Conservation (phyloP, 2,888 invertebrate species). For the Phalera bucephala region DNA sequence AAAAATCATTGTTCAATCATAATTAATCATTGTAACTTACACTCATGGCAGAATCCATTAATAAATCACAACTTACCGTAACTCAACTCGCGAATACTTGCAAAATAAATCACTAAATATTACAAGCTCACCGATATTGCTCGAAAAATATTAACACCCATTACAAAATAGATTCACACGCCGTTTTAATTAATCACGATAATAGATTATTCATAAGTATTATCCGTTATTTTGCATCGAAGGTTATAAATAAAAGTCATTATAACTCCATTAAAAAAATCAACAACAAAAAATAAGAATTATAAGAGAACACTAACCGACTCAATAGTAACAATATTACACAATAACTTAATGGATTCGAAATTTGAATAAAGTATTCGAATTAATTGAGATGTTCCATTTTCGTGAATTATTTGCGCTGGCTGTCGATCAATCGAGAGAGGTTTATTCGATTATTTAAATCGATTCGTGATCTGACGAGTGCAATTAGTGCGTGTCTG, state of each 20-base stretch:
- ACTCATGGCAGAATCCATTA: neutral
- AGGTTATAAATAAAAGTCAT: constrained; percentile 13
- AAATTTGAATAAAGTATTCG: constrained; percentile 10
- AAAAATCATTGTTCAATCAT: too few relatives aligned
- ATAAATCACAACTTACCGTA: neutral
- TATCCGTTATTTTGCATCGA: constrained; percentile 7
- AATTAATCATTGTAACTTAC: too few relatives aligned
- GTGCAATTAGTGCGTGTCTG: constrained; percentile 52
- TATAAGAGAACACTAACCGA: neutral
- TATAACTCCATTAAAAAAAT: constrained; percentile 9
- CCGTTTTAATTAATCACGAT: constrained; percentile 23
- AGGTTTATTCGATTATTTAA: constrained; percentile 27
- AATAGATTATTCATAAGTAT: constrained; percentile 14
- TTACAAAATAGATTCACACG: constrained; percentile 18
- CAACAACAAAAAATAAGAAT: neutral
- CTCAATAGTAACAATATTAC: constrained; percentile 2
- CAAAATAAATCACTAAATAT: constrained; percentile 16
- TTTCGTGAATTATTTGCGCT: constrained; percentile 16
- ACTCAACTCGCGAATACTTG: constrained; percentile 7
- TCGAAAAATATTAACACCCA: constrained; percentile 18
- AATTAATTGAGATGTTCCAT: constrained; percentile 37
- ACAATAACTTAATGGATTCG: constrained; percentile 13
- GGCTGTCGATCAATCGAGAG: constrained; percentile 26
- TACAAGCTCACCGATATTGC: constrained; percentile 15
- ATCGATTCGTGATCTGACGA: constrained; percentile 38